Evolutionary conservation across 2,797 vertebrate species (phyloP).

Genomic region (Rallus crepitans): DNA sequence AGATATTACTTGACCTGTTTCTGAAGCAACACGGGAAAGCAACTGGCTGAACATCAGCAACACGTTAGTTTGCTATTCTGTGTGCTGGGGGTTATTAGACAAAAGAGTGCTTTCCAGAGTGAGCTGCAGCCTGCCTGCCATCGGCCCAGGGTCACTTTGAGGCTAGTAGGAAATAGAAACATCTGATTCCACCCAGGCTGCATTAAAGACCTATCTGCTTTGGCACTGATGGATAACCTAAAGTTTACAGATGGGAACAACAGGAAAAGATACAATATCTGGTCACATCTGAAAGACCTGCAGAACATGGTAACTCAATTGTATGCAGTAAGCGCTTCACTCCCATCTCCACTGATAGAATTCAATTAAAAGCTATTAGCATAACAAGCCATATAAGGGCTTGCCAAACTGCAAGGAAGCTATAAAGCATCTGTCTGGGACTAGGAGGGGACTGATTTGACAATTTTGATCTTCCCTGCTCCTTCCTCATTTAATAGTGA

Average conservation of each 20-base stretch:
- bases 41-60: background rate
- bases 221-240: slow-evolving; percentile 46
- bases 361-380: slow-evolving; percentile 56
- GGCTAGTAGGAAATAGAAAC: slow-evolving; percentile 49
- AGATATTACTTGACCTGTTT: background rate
- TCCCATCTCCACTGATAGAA: background rate
- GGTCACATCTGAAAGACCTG: slow-evolving; percentile 27
- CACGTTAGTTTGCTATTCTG: background rate
- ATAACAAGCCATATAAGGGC: slow-evolving; percentile 8
- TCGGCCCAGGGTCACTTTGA: slow-evolving; percentile 10
- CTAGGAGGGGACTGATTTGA: background rate
- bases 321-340: background rate
- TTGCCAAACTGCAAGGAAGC: slow-evolving; percentile 12
- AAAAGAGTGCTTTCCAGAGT: background rate
- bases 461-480: background rate
- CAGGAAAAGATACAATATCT: slow-evolving; percentile 57
- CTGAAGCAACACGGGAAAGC: background rate
- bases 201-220: slow-evolving; percentile 27
- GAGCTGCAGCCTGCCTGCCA: background rate
- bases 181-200: slow-evolving; percentile 9
- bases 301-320: slow-evolving; percentile 59
- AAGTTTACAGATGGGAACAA: slow-evolving; percentile 34
- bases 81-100: background rate
- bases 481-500: slow-evolving; percentile 7
- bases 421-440: background rate